A percentile compares a stretch with the other conserved stretches of the same genome.
Evolutionary conservation across 2,113 vertebrate species (phyloP).

Genomic region (Grantiella picta): DNA sequence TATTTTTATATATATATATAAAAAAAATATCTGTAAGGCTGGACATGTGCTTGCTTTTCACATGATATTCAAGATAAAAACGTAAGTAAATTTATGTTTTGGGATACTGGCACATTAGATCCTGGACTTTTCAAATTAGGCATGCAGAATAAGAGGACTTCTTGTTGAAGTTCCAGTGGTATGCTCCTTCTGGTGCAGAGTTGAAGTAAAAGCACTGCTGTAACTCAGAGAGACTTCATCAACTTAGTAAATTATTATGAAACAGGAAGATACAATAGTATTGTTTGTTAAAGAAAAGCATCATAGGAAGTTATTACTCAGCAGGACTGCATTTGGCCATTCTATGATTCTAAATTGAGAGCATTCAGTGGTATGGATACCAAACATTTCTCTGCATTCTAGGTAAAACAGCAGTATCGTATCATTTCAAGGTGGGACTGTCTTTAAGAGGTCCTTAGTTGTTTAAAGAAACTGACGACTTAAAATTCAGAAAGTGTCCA

Average conservation of each 20-base stretch:
- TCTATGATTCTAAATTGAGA: not conserved
- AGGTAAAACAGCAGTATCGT: not conserved
- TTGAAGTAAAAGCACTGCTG: not conserved
- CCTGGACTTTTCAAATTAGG: not conserved
- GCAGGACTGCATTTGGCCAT: not conserved
- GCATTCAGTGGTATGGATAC: not conserved
- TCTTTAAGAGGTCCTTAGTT: not conserved
- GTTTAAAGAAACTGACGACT: not conserved
- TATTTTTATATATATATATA: not conserved
- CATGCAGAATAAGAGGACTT: not conserved
- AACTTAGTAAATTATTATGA: not conserved
- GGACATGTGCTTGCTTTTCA: not conserved
- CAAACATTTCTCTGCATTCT: not conserved
- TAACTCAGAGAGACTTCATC: not conserved
- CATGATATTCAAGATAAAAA: not conserved
- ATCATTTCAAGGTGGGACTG: not conserved
- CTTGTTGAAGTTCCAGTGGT: not conserved
- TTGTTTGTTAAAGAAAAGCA: not conserved
- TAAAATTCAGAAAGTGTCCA: not conserved
- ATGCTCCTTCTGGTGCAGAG: not conserved
- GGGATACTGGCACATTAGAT: not conserved
- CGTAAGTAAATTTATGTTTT: not conserved
- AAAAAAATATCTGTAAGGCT: not conserved
- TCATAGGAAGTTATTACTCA: not conserved
- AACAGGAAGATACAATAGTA: not conserved